Evolutionary conservation across 1,140 invertebrate species (phyloP).

Genomic region (Lethrus apterus): DNA sequence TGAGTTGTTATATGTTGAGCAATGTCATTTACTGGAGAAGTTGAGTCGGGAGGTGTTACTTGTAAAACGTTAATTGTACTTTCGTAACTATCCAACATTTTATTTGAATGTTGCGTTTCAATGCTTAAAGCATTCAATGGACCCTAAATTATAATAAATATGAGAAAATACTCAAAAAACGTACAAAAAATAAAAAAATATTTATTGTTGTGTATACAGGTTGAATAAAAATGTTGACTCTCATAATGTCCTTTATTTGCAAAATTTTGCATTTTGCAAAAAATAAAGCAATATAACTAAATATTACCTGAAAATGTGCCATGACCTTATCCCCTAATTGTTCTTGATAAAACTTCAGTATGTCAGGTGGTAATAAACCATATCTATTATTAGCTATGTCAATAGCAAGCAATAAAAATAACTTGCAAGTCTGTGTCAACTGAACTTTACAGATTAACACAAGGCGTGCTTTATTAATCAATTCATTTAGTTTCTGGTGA

Average conservation of each 20-base stretch:
- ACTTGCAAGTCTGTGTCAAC: conserved; percentile 24
- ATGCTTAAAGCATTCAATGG: conserved; percentile 23
- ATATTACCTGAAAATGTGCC: conserved; percentile 28
- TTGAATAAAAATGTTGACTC: too few relatives aligned
- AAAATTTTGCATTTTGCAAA: conserved; percentile 3
- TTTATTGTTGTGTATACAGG: too few relatives aligned
- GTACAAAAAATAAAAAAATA: too few relatives aligned
- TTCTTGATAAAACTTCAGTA: conserved; percentile 31
- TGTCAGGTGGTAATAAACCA: conserved; percentile 25
- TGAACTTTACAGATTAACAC: conserved; percentile 21
- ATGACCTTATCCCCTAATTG: conserved; percentile 30
- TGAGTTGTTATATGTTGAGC: background rate
- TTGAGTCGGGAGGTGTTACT: conserved; percentile 22
- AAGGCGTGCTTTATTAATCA: conserved; percentile 25
- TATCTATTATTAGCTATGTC: conserved; percentile 29
- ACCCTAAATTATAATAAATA: too few relatives aligned
- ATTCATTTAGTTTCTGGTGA: conserved; percentile 25
- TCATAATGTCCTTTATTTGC: background rate
- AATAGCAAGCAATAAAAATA: conserved; percentile 31
- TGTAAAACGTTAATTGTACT: conserved; percentile 32
- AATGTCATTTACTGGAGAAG: conserved; percentile 13
- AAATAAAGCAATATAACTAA: conserved; percentile 6
- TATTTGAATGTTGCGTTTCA: conserved; percentile 25
- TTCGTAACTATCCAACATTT: conserved; percentile 28
- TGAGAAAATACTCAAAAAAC: too few relatives aligned